phyloP scores from a whole-genome alignment of 2,888 invertebrate species.

The Chirona hameri region DNA sequence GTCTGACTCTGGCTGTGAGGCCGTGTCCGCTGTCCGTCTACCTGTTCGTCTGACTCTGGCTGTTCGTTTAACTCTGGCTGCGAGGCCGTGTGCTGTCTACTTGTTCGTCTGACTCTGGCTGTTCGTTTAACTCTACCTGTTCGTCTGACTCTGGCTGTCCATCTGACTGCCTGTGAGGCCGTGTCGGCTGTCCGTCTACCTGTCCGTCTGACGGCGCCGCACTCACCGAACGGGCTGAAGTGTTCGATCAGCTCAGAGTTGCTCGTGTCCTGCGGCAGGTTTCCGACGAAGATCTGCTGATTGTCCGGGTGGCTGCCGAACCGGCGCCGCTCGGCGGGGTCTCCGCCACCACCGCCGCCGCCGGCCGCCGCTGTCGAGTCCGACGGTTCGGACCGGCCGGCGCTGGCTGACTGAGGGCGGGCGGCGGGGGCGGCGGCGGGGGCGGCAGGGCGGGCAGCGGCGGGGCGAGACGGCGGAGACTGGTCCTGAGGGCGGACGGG shows the following conservation, averaged over 20 bases:
- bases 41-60: too few species aligned
- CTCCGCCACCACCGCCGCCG: constrained; percentile 42
- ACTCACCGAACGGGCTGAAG: constrained; percentile 5
- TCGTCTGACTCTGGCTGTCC: too few species aligned
- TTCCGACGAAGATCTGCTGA: constrained; percentile 92
- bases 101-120: too few species aligned
- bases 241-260: constrained; percentile 67
- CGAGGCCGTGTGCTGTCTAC: too few species aligned
- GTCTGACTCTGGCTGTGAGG: too few species aligned
- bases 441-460: constrained; percentile 30
- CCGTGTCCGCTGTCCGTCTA: too few species aligned
- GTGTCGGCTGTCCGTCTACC: too few species aligned
- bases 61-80: too few species aligned
- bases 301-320: constrained; percentile 57
- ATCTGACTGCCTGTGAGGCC: too few species aligned
- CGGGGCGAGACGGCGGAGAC: background rate
- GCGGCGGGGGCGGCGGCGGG: constrained; percentile 42
- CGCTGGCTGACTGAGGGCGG: constrained; percentile 8
- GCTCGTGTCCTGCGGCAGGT: constrained; percentile 81
- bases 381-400: background rate
- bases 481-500: background rate
- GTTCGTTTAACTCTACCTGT: too few species aligned
- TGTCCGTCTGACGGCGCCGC: too few species aligned
- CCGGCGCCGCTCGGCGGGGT: constrained; percentile 9
- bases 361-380: constrained; percentile 42